A percentile compares a stretch with the other conserved stretches of the same genome.
Conservation (phyloP, 2,113 vertebrate genomes). For the Meriones unguiculatus region DNA sequence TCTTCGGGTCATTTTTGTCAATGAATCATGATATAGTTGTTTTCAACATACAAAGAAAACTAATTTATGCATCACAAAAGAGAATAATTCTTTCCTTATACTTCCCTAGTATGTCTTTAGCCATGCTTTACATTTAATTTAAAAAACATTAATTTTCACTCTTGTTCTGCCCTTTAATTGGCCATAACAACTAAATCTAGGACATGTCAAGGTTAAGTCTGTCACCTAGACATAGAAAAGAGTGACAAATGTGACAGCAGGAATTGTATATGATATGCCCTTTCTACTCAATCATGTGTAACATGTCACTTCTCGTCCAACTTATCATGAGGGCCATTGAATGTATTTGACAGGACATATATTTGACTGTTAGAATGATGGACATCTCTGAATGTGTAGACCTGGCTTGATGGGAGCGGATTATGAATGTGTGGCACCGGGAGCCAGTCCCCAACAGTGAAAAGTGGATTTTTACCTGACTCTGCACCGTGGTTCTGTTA, state of each 20-base stretch:
- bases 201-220: conserved; percentile 66
- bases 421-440: conserved; percentile 59
- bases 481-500: not conserved
- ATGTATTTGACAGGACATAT: conserved; percentile 62
- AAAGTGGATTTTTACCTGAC: conserved; percentile 62
- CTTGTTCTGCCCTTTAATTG: conserved; percentile 27
- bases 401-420: conserved; percentile 63
- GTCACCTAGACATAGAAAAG: conserved; percentile 63
- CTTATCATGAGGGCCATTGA: conserved; percentile 77
- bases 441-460: conserved; percentile 52
- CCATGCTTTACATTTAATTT: not conserved
- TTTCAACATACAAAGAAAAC: conserved; percentile 10
- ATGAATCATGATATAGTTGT: not conserved
- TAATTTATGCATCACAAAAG: not conserved
- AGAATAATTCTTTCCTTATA: conserved; percentile 19
- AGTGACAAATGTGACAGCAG: conserved; percentile 75
- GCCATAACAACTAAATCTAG: conserved; percentile 18
- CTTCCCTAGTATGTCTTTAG: not conserved
- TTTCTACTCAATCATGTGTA: conserved; percentile 73
- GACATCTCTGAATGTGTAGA: conserved; percentile 65
- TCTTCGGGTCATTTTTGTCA: conserved; percentile 31
- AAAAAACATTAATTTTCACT: not conserved
- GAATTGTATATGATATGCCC: conserved; percentile 71
- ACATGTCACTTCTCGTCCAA: conserved; percentile 74
- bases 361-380: conserved; percentile 69